These are phyloP conservation scores for Aphidoletes aphidimyza DNA, from an alignment of 2,888 invertebrate species.

Conservation along the genomic window DNA sequence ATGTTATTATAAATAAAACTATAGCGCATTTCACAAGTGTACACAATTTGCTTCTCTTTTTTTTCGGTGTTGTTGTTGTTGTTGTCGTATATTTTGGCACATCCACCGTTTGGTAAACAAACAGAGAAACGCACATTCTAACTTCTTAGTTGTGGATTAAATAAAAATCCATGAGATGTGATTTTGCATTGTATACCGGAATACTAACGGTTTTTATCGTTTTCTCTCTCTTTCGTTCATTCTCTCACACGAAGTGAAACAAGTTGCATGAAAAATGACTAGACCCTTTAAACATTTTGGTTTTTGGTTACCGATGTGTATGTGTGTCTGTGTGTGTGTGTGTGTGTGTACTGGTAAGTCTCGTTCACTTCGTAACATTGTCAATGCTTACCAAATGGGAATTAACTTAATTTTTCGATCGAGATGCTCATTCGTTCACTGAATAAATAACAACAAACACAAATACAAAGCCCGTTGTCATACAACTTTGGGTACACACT, in stretches of 20 bases:
- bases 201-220: no score
- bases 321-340: no score
- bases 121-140: background rate
- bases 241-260: background rate
- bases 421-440: background rate
- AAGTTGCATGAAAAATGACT: background rate
- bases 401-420: conserved; percentile 24
- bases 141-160: background rate
- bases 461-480: background rate
- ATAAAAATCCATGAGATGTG: background rate
- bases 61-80: no score
- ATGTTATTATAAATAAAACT: conserved; percentile 29
- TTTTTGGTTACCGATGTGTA: no score
- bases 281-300: background rate
- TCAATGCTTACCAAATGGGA: conserved; percentile 7
- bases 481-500: background rate
- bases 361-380: background rate
- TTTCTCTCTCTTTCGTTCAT: no score
- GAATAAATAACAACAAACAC: background rate
- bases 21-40: conserved; percentile 1
- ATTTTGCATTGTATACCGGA: background rate
- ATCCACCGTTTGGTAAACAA: no score
- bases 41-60: no score
- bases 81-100: no score
- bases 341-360: no score